Evolutionary conservation across 1,140 invertebrate genomes (phyloP).

Genomic region (Protaetia brevitarsis): DNA sequence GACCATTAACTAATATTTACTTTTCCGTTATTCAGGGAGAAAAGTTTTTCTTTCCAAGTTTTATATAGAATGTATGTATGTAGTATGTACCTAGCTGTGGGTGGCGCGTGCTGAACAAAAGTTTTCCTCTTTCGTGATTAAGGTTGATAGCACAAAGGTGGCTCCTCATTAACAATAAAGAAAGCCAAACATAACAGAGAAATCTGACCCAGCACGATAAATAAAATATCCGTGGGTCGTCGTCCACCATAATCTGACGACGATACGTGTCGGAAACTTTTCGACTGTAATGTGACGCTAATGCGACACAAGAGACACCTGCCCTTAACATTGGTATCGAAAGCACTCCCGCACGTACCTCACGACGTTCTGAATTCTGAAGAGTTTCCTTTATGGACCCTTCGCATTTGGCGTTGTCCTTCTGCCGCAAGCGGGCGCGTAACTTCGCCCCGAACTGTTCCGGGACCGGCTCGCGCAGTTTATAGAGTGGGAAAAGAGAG

Average conservation of each 20-base stretch:
- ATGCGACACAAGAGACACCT: constrained; percentile 23
- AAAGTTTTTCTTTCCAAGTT: not conserved
- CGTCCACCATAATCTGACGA: constrained; percentile 1
- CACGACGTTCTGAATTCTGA: constrained; percentile 18
- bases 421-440: constrained; percentile 6
- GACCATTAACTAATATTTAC: too few relatives aligned
- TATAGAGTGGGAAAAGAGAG: constrained; percentile 16
- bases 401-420: constrained; percentile 8
- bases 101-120: not conserved
- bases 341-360: constrained; percentile 20
- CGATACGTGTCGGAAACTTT: constrained; percentile 6
- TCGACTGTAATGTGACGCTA: constrained; percentile 23
- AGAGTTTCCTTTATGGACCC: constrained; percentile 3
- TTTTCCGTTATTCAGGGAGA: not conserved
- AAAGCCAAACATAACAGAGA: not conserved
- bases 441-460: constrained; percentile 11
- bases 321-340: constrained; percentile 15
- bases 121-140: not conserved
- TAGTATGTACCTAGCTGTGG: too few relatives aligned
- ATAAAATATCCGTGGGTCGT: not conserved
- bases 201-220: not conserved
- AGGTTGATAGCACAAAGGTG: constrained; percentile 9
- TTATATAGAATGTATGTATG: not conserved
- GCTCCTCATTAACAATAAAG: constrained; percentile 4
- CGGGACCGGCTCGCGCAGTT: constrained; percentile 7